Evolutionary conservation across 1,140 invertebrate genomes (phyloP), one percentile per base, ranked within the genome.

Genomic region (Habropoda laboriosa): DNA sequence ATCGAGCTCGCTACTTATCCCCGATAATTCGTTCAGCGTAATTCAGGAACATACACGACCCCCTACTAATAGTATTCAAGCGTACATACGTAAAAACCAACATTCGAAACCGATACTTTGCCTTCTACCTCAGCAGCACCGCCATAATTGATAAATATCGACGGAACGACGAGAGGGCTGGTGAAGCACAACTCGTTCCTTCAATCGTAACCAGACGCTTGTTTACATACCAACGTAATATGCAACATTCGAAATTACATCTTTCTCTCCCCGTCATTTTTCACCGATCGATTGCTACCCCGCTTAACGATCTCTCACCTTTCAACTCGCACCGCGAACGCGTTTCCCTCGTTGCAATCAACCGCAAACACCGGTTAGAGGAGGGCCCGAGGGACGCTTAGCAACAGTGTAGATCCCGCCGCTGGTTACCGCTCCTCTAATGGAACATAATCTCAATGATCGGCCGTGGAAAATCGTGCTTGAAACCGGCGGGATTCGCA

Each of bases 271-370:
- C 7, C n/a, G n/a, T n/a, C n/a, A n/a, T n/a, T n/a, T n/a, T n/a
- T n/a, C n/a, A n/a, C n/a, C n/a, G n/a, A 73, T 73, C 57, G 71
- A 73, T 73, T 49, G 71, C 42, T 49, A 38, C 57, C 45, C n/a
- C 42, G 27, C 30, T 21, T 61, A 73, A 73, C 71, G 42, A 73
- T 73, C 71, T 60, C 71, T 73, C 71, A 73, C 57, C 57, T 73
- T 61, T 61, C 71, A 61, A 49, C 57, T 49, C 57, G n/a, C 40
- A n/a, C 57, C 57, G 57, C 32, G 30, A 49, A 38, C 71, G 55
- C 40, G 57, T 73, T 73, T 57, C 6, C 55, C 21, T 38, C 18
- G 57, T 49, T 73, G 35, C 51, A 18, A 60, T 35, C 40, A 27
- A 16, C 27, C 21, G 40, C 40, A 27, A 73, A 49, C 42, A 47